Evolutionary conservation across 2,888 invertebrate genomes (phyloP).

Genomic region (Icerya purchasi): DNA sequence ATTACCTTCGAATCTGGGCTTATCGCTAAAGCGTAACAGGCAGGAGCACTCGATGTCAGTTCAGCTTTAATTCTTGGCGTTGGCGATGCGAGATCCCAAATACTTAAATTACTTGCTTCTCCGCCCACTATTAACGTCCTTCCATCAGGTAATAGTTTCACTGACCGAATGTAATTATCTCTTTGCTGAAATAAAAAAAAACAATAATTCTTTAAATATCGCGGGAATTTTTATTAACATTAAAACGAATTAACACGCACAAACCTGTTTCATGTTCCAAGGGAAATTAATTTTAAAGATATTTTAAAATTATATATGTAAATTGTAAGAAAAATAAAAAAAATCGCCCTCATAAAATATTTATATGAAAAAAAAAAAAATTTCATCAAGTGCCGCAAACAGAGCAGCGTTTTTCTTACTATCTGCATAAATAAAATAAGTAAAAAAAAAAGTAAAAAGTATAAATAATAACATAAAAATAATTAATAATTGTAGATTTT

Average conservation of each 20-base stretch:
- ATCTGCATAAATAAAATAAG: no score
- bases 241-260: neutral
- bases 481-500: no score
- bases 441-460: no score
- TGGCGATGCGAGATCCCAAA: constrained; percentile 85
- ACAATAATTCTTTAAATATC: constrained; percentile 5
- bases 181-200: constrained; percentile 43
- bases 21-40: constrained; percentile 92
- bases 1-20: constrained; percentile 73
- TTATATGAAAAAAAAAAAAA: no score
- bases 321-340: no score
- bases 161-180: constrained; percentile 87
- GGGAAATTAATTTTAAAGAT: no score
- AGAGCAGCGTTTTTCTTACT: no score
- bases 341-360: no score
- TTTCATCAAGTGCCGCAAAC: no score
- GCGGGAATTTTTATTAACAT: neutral
- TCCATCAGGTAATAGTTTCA: constrained; percentile 79
- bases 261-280: neutral
- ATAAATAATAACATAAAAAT: no score
- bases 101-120: constrained; percentile 80
- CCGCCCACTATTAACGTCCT: constrained; percentile 87
- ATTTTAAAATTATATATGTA: no score
- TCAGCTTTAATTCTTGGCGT: constrained; percentile 82
- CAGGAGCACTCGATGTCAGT: constrained; percentile 79